Base-by-base conservation (phyloP, 2,113 vertebrate genomes). In the Anseranas semipalmata region DNA sequence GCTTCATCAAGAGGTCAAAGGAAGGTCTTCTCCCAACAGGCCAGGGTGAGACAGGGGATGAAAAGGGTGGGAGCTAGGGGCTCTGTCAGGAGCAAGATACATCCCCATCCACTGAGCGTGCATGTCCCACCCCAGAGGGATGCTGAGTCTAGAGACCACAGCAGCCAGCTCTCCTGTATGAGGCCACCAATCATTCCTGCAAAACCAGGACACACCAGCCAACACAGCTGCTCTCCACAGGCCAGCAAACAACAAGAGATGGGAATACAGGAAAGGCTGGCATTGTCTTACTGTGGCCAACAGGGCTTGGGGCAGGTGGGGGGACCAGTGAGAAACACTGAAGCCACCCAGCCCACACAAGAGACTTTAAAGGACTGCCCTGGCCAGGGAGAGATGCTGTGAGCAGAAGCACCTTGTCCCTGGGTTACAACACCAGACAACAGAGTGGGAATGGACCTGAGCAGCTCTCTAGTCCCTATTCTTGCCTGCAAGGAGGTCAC, bases 21-120 rank as follows among this genome's bases (percentile, higher is more conserved):
- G 27, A 55, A 28, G 70, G 33, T 41, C 19, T 87, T 21, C 41
- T 87, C 24, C 41, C 0, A 5, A 7, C 37, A 52, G 48, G 58
- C 58, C 27, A 74, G 41, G 14, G 27, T 46, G 10, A 73, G 37
- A 79, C 11, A 13, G 2, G 8, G 22, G 15, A 18, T 32, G 81
- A 87, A 52, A 52, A 63, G 56, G 27, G 17, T 43, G 28, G 68
- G 48, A 80, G 33, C 41, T 43, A 33, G 20, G 33, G 1, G 2
- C 15, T 68, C 76, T 48, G 27, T 28, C 86, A 77, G 3, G 1
- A 86, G 20, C 8, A 27, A 30, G 24, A 27, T 58, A 72, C 1
- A 0, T n/a, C 43, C 37, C 46, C 32, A 3, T 25, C 53, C 59
- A 2, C 15, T 2, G 4, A 67, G 25, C 4, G 0, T 0, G 0